Conservation (phyloP, 2,113 vertebrate genomes). For the Trogon surrucura region DNA sequence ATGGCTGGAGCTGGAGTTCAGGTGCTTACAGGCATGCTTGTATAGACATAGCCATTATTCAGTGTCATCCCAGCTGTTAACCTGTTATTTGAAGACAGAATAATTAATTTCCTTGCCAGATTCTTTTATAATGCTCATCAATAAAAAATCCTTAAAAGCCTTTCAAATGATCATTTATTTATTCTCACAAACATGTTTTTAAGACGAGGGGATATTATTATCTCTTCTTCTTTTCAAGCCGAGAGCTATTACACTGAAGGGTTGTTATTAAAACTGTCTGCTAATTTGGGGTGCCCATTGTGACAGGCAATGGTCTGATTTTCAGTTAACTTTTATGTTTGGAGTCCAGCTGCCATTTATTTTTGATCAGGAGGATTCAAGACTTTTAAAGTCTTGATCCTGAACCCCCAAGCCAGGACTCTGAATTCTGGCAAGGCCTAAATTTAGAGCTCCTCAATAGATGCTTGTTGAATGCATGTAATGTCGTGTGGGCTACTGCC, state of each 20-base stretch:
- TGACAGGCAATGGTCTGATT: neutral
- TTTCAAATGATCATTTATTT: neutral
- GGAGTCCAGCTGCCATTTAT: neutral
- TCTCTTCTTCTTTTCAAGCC: neutral
- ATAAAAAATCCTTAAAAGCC: neutral
- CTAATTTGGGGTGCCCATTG: neutral
- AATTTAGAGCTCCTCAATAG: neutral
- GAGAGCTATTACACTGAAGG: neutral
- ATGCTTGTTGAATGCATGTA: neutral
- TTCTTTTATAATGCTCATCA: neutral
- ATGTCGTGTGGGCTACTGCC: fast-evolving
- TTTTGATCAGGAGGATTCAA: neutral
- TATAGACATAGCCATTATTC: neutral
- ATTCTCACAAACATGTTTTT: neutral
- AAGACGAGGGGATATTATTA: neutral
- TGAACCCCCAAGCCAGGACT: neutral
- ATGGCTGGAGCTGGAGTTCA: neutral
- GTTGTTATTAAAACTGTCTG: neutral
- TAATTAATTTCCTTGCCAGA: neutral
- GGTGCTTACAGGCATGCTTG: neutral
- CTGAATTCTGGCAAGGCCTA: neutral
- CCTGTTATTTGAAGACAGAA: neutral
- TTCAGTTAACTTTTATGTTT: neutral
- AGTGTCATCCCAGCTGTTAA: neutral
- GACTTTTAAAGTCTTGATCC: neutral